Conservation (phyloP, 2,113 vertebrate species). For the Nesoenas mayeri region DNA sequence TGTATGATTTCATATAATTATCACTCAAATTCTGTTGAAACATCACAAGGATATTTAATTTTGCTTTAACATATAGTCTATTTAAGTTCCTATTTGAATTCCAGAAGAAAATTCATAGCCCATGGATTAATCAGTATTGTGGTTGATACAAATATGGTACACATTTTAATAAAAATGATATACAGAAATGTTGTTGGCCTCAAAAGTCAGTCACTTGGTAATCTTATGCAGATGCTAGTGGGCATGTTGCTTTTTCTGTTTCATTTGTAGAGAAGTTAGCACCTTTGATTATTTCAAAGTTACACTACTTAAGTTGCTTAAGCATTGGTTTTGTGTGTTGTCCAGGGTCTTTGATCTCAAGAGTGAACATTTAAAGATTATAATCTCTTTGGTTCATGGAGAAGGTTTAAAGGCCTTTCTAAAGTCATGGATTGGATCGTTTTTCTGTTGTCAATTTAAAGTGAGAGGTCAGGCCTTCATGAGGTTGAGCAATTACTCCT, state of each 20-base stretch:
- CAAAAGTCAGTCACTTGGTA: fast-evolving
- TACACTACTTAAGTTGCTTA: background rate
- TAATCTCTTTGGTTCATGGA: background rate
- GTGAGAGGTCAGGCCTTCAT: background rate
- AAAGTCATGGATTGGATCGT: background rate
- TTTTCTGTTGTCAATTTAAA: background rate
- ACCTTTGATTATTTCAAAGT: background rate
- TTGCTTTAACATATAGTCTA: background rate
- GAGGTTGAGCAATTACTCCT: background rate
- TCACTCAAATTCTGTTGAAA: background rate
- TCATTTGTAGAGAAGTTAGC: background rate
- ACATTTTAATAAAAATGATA: background rate
- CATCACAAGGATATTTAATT: background rate
- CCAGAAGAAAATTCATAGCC: background rate
- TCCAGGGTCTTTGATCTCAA: background rate
- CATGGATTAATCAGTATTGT: background rate
- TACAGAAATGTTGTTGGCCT: background rate
- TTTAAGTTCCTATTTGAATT: background rate
- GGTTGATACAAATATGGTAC: background rate
- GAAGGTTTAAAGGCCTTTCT: background rate
- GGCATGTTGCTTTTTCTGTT: background rate
- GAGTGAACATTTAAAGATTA: background rate
- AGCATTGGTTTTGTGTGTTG: background rate
- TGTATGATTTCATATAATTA: background rate
- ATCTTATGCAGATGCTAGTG: background rate